Evolutionary conservation across 2,797 vertebrate genomes (phyloP).

Genomic region (Gymnopithys bicolor): DNA sequence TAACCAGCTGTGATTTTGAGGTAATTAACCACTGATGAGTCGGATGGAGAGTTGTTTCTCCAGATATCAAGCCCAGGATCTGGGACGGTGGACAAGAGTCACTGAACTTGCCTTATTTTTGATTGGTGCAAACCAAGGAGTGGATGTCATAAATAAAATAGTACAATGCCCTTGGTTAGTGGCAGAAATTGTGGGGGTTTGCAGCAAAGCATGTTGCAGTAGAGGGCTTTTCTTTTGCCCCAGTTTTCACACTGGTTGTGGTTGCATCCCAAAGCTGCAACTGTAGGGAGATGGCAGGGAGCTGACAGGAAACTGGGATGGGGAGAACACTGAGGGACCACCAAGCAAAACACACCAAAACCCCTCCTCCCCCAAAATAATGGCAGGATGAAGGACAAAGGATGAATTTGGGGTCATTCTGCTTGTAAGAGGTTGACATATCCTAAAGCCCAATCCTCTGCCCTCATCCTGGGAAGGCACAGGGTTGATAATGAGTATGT

Average conservation of each 20-base stretch:
- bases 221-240: neutral
- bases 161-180: neutral
- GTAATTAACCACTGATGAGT: neutral
- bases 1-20: neutral
- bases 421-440: neutral
- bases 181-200: neutral
- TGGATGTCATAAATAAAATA: neutral
- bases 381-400: neutral
- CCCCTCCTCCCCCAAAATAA: neutral
- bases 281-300: neutral
- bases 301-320: neutral
- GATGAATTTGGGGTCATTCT: neutral
- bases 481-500: rapidly evolving
- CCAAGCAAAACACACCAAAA: neutral
- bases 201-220: neutral
- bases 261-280: neutral
- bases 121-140: neutral
- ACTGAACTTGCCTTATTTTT: neutral
- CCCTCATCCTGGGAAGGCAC: rapidly evolving
- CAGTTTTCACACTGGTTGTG: rapidly evolving
- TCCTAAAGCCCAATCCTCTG: neutral
- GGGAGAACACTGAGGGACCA: rapidly evolving
- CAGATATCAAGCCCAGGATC: neutral
- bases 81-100: neutral
- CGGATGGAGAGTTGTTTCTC: rapidly evolving